Evolutionary conservation across 2,113 vertebrate genomes (phyloP).

Genomic region (Elephas maximus): DNA sequence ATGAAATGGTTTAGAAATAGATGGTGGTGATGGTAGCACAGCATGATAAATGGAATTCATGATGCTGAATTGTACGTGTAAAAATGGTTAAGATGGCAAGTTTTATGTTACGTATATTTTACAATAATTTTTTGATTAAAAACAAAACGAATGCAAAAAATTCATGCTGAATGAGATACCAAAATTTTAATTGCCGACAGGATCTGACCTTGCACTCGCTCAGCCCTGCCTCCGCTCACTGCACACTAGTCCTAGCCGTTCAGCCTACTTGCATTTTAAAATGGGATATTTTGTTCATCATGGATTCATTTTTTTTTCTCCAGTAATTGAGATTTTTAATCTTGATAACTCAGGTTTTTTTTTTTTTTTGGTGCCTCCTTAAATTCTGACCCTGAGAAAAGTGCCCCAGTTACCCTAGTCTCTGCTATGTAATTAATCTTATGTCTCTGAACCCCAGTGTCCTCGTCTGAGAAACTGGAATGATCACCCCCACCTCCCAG

Average conservation of each 20-base stretch:
- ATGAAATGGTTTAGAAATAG: neutral
- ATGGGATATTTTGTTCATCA: neutral
- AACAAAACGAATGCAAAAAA: neutral
- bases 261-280: neutral
- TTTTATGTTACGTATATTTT: too few relatives aligned
- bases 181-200: neutral
- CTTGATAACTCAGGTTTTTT: neutral
- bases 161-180: accelerated
- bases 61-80: neutral
- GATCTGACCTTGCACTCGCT: accelerated
- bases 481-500: neutral
- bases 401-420: neutral
- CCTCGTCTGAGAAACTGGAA: neutral
- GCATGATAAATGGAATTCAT: neutral
- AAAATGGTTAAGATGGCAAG: neutral
- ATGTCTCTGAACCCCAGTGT: too few relatives aligned
- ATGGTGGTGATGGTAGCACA: neutral
- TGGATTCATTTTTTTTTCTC: neutral
- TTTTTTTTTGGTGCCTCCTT: neutral
- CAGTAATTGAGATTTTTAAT: too few relatives aligned
- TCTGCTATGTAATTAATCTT: neutral
- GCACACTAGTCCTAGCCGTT: neutral
- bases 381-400: neutral
- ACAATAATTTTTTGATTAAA: too few relatives aligned
- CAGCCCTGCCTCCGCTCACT: accelerated